These are phyloP conservation scores for Martes martes DNA, from an alignment of 2,113 vertebrate species.

Conservation along the genomic window DNA sequence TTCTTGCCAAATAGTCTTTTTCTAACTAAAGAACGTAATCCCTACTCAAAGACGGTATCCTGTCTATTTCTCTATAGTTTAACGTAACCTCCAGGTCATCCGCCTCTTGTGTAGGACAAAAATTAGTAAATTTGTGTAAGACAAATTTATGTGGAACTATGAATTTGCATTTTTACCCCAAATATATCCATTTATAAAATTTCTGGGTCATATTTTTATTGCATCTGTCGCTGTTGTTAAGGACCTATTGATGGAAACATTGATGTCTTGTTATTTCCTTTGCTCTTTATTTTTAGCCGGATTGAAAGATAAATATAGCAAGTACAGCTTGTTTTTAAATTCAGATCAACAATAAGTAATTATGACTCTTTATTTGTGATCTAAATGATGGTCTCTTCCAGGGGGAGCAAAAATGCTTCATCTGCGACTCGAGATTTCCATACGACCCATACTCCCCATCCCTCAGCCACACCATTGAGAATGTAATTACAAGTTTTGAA, in stretches of 20 bases:
- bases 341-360: constrained; percentile 61
- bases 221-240: constrained; percentile 38
- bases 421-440: constrained; percentile 88
- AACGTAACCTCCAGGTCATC: neutral
- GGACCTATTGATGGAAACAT: constrained; percentile 39
- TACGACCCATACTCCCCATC: constrained; percentile 82
- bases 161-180: neutral
- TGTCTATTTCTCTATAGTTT: neutral
- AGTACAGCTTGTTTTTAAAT: constrained; percentile 62
- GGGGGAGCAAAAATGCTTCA: constrained; percentile 91
- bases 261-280: constrained; percentile 63
- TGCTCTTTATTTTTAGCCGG: constrained; percentile 65
- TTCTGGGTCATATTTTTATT: constrained; percentile 16
- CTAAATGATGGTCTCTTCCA: constrained; percentile 71
- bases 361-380: constrained; percentile 40
- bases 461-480: constrained; percentile 89
- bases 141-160: neutral
- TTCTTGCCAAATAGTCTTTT: constrained; percentile 24
- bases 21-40: neutral
- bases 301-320: constrained; percentile 59
- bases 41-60: neutral
- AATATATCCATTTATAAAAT: neutral
- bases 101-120: neutral
- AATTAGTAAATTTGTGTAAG: neutral
- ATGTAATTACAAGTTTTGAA: constrained; percentile 88